Evolutionary conservation across 2,797 vertebrate species (phyloP).

Genomic region (Anableps anableps): DNA sequence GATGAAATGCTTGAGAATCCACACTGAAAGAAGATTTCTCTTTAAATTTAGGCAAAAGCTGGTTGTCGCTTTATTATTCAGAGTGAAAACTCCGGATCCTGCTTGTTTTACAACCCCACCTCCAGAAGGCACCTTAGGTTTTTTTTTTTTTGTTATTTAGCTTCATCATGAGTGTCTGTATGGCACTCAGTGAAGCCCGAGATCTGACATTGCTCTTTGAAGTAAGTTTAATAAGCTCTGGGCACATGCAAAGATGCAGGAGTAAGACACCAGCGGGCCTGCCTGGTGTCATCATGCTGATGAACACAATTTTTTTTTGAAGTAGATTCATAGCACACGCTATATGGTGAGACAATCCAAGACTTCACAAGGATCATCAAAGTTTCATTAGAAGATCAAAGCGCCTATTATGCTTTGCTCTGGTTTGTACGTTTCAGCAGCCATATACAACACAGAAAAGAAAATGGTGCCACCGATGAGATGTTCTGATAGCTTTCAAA

Average conservation of each 20-base stretch:
- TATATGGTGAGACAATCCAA: constrained; percentile 26
- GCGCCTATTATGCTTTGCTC: background rate
- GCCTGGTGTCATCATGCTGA: constrained; percentile 61
- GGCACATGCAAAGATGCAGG: constrained; percentile 61
- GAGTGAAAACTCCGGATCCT: background rate
- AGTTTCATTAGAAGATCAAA: constrained; percentile 32
- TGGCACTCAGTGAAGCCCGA: constrained; percentile 45
- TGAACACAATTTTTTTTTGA: constrained; percentile 48
- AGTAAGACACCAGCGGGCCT: constrained; percentile 62
- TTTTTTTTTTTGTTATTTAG: background rate
- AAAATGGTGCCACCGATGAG: background rate
- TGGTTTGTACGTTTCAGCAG: constrained; percentile 1
- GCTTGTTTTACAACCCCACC: background rate
- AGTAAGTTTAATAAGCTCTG: constrained; percentile 71
- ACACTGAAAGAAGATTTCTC: background rate
- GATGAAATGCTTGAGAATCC: background rate
- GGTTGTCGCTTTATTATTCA: background rate
- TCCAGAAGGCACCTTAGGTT: constrained; percentile 8
- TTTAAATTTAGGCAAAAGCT: background rate
- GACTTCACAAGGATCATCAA: constrained; percentile 4
- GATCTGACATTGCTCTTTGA: constrained; percentile 60
- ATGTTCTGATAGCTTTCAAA: constrained; percentile 14
- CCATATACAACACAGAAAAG: background rate
- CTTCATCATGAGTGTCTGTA: constrained; percentile 10
- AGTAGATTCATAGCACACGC: constrained; percentile 61